A percentile compares a stretch with the other conserved stretches of the same genome.
phyloP scores from a whole-genome alignment of 1,140 invertebrate genomes.

The Argopecten irradians region DNA sequence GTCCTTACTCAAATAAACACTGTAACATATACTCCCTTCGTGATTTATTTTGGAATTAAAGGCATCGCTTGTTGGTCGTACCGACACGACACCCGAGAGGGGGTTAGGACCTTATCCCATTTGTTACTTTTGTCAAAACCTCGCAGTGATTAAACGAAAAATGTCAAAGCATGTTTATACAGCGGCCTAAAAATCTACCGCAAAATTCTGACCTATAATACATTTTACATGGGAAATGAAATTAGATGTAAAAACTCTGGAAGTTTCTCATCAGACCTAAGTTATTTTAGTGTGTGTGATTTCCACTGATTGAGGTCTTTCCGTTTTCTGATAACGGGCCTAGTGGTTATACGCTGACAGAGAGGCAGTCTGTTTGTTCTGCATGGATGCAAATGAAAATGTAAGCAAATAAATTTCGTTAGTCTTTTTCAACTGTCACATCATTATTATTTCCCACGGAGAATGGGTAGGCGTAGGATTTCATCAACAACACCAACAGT shows the following conservation, averaged over 20 bases:
- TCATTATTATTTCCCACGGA: not conserved
- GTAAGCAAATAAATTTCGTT: not conserved
- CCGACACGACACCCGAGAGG: not conserved
- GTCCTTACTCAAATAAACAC: conserved; percentile 1
- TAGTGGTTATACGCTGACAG: not conserved
- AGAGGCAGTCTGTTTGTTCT: not conserved
- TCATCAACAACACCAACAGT: not conserved
- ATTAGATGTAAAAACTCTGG: not conserved
- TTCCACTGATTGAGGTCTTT: not conserved
- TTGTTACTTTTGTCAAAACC: conserved; percentile 1
- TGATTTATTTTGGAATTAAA: conserved; percentile 12
- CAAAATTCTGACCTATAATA: not conserved
- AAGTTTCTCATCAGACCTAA: not conserved
- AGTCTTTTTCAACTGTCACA: not conserved
- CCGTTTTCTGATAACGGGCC: not conserved
- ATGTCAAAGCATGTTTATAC: conserved; percentile 12
- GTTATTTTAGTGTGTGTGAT: not conserved
- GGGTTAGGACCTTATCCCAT: not conserved
- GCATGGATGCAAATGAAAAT: not conserved
- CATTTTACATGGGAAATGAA: not conserved
- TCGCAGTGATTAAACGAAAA: not conserved
- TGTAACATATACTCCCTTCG: not conserved
- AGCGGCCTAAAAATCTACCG: not conserved
- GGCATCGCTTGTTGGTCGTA: not conserved
- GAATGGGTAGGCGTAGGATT: not conserved